phyloP scores from a whole-genome alignment of 2,113 vertebrate genomes.

The Vireo altiloquus region DNA sequence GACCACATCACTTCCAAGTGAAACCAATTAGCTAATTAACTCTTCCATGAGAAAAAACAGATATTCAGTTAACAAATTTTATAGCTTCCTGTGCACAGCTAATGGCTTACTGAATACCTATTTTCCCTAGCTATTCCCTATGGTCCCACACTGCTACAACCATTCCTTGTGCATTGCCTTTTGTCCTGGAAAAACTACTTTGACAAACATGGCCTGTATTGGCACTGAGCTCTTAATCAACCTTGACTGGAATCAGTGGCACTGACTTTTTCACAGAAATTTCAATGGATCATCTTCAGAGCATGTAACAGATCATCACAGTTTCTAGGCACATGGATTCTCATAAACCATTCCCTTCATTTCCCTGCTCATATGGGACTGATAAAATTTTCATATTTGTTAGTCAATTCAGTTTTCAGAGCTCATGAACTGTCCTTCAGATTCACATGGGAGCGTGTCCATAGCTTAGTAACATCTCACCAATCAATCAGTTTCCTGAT shows the following conservation, averaged over 20 bases:
- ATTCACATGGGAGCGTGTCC: neutral
- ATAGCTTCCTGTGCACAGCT: neutral
- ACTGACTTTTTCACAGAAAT: neutral
- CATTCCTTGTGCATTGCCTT: neutral
- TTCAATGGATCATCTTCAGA: neutral
- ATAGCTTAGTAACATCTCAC: neutral
- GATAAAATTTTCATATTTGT: neutral
- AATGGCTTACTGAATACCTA: neutral
- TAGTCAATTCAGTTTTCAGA: neutral
- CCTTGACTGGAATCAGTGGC: neutral
- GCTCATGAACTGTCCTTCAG: neutral
- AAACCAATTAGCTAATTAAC: neutral
- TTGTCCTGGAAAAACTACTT: neutral
- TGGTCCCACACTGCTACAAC: neutral
- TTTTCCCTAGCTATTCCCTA: neutral
- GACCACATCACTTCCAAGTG: rapidly evolving
- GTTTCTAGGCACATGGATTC: neutral
- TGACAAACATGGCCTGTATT: neutral
- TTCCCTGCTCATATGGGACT: neutral
- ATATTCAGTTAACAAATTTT: neutral
- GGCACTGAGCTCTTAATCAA: neutral
- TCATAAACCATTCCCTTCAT: neutral
- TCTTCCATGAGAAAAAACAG: neutral
- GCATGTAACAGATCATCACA: neutral
- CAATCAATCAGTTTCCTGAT: neutral